phyloP scores from a whole-genome alignment of 2,797 vertebrate species.

The Alcedo quadribrachys region DNA sequence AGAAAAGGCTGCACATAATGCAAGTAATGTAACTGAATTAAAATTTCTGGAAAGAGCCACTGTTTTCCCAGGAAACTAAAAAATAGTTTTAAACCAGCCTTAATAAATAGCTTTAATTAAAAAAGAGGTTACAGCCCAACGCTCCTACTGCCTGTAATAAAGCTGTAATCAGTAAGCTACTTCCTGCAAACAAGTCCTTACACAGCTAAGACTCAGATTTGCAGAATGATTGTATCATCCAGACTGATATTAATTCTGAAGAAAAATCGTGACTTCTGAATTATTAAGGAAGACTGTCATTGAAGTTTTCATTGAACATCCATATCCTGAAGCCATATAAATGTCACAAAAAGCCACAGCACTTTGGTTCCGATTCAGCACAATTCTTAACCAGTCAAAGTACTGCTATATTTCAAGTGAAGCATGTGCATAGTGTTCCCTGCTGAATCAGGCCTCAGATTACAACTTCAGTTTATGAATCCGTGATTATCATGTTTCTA shows the following conservation, averaged over 20 bases:
- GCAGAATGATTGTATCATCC: conserved; percentile 22
- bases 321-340: background rate
- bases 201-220: background rate
- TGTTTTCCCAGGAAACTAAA: background rate
- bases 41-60: background rate
- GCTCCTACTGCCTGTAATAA: background rate
- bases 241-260: conserved; percentile 32
- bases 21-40: background rate
- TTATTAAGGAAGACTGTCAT: conserved; percentile 47
- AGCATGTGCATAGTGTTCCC: background rate
- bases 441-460: background rate
- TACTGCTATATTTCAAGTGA: background rate
- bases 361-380: conserved; percentile 26
- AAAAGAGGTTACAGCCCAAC: background rate
- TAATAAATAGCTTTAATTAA: conserved; percentile 8
- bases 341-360: conserved; percentile 24
- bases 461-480: background rate
- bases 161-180: background rate
- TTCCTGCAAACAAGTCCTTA: conserved; percentile 21
- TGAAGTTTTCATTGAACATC: conserved; percentile 42
- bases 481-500: background rate
- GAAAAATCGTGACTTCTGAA: conserved; percentile 11
- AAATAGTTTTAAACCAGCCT: background rate
- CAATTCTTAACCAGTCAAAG: conserved; percentile 16
- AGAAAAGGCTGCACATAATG: background rate